Evolutionary conservation across 2,113 vertebrate species (phyloP), one percentile per base, ranked within the genome.

Genomic region (Struthidea cinerea): DNA sequence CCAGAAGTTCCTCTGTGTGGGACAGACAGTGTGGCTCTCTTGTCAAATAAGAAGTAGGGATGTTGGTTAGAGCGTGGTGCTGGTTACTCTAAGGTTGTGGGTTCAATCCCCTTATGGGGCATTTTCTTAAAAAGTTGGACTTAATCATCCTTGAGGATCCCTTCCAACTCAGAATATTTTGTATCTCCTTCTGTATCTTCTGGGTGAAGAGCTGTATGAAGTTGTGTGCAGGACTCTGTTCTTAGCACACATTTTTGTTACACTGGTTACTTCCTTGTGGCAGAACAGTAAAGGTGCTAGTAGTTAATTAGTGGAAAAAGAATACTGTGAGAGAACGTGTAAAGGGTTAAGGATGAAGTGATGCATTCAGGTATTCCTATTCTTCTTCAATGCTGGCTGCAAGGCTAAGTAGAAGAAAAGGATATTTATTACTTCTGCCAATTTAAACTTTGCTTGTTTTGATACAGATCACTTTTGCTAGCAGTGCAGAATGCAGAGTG

Each of bases 31-130:
- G 8, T 37, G 14, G 4, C 24, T 27, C 24, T 19, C 26, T 10
- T 46, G 33, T 23, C 0, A 0, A 13, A 37, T 42, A 33, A 16
- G 12, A 37, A 27, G 3, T 10, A 19, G 42, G 26, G 22, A 5
- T 33, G 15, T 19, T 57, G 35, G 35, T 37, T 81, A 52, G 18
- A 33, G 27, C 5, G 8, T 11, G 11, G n/a, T 20, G 49, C 42
- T 47, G 41, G 6, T 56, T 15, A 27, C 9, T 22, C 5, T 16
- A 4, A 6, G 28, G 3, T 7, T 2, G 1, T 27, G 7, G 30
- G 21, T 49, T 88, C 2, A 2, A 19, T 50, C 5, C 18, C 11
- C 1, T 0, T 8, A 5, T 11, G 18, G 21, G 5, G 3, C 4
- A 7, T 16, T 41, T 35, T 21, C 11, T 55, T 47, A 14, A 37